Percentiles rank a stretch among this genome's conserved stretches.
phyloP scores from a whole-genome alignment of 1,140 invertebrate species.

The Yoshiicerus persimilis region DNA sequence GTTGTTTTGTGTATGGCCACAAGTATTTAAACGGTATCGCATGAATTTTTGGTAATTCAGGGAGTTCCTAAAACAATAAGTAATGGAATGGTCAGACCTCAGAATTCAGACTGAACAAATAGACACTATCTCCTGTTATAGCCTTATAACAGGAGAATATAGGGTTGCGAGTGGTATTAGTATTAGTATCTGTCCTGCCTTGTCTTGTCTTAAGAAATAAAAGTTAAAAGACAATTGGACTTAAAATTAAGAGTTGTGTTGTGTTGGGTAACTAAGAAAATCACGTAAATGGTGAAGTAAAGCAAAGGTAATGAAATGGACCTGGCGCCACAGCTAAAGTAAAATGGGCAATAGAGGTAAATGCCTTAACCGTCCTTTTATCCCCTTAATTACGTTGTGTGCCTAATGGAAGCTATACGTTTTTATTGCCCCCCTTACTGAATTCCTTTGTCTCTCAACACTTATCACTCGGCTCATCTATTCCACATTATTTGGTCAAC shows the following conservation, averaged over 20 bases:
- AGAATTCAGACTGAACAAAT: no score
- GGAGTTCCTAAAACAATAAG: not conserved
- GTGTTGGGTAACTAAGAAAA: constrained; percentile 31
- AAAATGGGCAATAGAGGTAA: constrained; percentile 43
- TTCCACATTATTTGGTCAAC: constrained; percentile 43
- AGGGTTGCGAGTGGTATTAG: not conserved
- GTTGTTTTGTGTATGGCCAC: not conserved
- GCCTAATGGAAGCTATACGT: constrained; percentile 46
- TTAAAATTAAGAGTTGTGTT: constrained; percentile 18
- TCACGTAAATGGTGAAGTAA: constrained; percentile 12
- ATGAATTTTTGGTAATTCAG: constrained; percentile 8
- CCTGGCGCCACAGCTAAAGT: constrained; percentile 38
- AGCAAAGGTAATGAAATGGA: constrained; percentile 36
- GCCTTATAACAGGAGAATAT: not conserved
- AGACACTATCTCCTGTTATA: no score
- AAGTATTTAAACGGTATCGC: not conserved
- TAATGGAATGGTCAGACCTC: not conserved
- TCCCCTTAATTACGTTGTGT: constrained; percentile 48
- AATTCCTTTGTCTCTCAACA: constrained; percentile 45
- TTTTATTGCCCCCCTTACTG: constrained; percentile 46
- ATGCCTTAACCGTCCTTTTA: constrained; percentile 40
- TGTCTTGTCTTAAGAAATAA: no score
- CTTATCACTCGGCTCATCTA: constrained; percentile 47
- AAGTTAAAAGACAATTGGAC: not conserved
- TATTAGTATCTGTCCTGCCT: not conserved